These are phyloP conservation scores for Emys orbicularis DNA, from an alignment of 2,797 vertebrate genomes.

Conservation along the genomic window DNA sequence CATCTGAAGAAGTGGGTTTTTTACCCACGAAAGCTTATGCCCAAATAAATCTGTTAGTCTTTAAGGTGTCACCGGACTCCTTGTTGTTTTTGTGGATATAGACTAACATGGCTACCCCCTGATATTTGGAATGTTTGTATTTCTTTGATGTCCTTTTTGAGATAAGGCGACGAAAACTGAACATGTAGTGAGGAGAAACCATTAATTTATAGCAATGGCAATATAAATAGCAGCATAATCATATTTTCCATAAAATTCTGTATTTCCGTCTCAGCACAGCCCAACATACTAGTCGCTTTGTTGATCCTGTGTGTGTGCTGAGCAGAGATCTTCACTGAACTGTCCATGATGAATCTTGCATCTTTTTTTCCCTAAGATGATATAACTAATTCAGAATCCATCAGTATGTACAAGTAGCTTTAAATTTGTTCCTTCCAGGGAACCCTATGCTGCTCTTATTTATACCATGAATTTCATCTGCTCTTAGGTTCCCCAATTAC, in stretches of 20 bases:
- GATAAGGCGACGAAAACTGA: slow-evolving; percentile 35
- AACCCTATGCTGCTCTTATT: slow-evolving; percentile 70
- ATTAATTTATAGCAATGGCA: slow-evolving; percentile 70
- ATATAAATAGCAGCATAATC: slow-evolving; percentile 74
- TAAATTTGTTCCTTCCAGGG: slow-evolving; percentile 69
- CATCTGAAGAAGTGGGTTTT: too few species aligned
- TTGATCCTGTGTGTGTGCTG: slow-evolving; percentile 66
- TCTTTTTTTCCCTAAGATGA: slow-evolving; percentile 69
- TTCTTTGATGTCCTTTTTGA: slow-evolving; percentile 69
- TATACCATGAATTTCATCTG: slow-evolving; percentile 73
- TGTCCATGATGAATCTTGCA: slow-evolving; percentile 37
- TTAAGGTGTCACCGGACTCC: too few species aligned
- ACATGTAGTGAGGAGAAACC: slow-evolving; percentile 43
- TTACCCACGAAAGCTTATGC: too few species aligned
- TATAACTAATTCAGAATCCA: slow-evolving; percentile 70
- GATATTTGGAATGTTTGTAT: slow-evolving; percentile 22
- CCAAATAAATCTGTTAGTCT: too few species aligned
- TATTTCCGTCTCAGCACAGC: slow-evolving; percentile 67
- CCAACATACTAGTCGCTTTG: slow-evolving; percentile 59
- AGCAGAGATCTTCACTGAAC: slow-evolving; percentile 58
- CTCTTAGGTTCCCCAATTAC: slow-evolving; percentile 75
- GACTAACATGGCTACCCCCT: too few species aligned
- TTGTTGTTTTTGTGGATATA: too few species aligned
- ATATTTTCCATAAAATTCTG: slow-evolving; percentile 66
- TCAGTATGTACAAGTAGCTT: slow-evolving; percentile 65